A percentile compares a stretch with the other conserved stretches of the same genome.
Evolutionary conservation across 2,113 vertebrate genomes (phyloP).

Genomic region (Ceuthmochares aereus): DNA sequence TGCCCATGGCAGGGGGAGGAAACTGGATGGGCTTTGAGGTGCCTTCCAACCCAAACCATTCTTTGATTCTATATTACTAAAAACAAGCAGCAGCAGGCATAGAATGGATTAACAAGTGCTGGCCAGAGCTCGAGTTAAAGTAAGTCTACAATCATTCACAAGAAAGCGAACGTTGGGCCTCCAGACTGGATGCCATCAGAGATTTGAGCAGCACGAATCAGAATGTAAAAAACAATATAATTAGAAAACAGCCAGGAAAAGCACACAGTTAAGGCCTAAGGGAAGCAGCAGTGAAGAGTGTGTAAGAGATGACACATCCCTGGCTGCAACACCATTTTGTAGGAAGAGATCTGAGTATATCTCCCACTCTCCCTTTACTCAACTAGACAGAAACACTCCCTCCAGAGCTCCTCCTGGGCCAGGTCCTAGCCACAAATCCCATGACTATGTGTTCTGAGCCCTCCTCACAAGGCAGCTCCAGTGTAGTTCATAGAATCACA

Average conservation of each 20-base stretch:
- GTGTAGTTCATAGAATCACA: neutral
- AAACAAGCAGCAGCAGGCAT: neutral
- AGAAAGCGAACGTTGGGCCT: neutral
- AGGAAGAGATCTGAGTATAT: too few species aligned
- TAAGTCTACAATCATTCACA: neutral
- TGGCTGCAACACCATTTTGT: too few species aligned
- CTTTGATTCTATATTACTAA: too few species aligned
- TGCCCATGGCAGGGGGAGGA: too few species aligned
- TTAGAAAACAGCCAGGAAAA: neutral
- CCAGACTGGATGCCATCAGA: neutral
- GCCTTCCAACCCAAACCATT: too few species aligned
- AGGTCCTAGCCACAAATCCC: neutral
- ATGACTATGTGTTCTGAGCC: neutral
- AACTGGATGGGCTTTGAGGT: too few species aligned
- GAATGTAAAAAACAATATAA: neutral
- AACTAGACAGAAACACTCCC: neutral
- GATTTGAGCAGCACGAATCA: neutral
- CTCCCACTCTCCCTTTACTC: too few species aligned
- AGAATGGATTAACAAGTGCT: accelerated
- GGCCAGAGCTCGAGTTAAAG: neutral
- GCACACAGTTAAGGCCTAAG: neutral
- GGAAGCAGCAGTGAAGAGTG: neutral
- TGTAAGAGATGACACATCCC: accelerated
- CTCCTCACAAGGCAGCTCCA: neutral
- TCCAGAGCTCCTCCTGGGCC: neutral